phyloP scores from a whole-genome alignment of 2,888 invertebrate genomes.

The Apamea sordens region DNA sequence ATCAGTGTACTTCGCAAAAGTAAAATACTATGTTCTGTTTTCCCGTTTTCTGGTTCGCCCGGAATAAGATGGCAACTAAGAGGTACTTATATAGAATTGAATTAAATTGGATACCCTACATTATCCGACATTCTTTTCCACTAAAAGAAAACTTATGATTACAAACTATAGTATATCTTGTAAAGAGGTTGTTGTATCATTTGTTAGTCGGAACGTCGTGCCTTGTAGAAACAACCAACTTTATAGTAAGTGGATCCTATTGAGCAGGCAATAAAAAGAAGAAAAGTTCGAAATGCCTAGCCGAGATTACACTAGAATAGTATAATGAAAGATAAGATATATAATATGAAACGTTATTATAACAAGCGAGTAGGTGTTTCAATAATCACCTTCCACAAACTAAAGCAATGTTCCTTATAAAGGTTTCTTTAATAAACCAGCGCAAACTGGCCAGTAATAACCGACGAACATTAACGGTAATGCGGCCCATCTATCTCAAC shows the following conservation, averaged over 20 bases:
- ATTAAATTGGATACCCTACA: constrained; percentile 46
- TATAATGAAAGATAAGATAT: constrained; percentile 25
- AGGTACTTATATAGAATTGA: constrained; percentile 45
- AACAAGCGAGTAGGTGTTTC: constrained; percentile 26
- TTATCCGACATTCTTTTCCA: constrained; percentile 23
- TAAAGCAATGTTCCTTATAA: constrained; percentile 41
- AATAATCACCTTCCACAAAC: constrained; percentile 41
- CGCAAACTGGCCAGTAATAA: constrained; percentile 58
- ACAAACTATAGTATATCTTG: constrained; percentile 32
- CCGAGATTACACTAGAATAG: constrained; percentile 1
- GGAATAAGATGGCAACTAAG: constrained; percentile 35
- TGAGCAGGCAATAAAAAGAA: constrained; percentile 1
- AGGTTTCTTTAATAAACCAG: constrained; percentile 57
- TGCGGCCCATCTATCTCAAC: constrained; percentile 72
- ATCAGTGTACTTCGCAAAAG: background rate
- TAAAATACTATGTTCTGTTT: constrained; percentile 3
- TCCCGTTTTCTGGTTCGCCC: constrained; percentile 1
- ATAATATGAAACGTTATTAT: constrained; percentile 18
- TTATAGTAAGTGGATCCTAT: constrained; percentile 26
- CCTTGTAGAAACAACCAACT: background rate
- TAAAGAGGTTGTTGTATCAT: constrained; percentile 18
- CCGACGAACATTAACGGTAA: constrained; percentile 71
- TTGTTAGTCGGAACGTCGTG: constrained; percentile 10
- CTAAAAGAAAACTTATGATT: constrained; percentile 35
- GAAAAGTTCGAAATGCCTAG: background rate